Evolutionary conservation across 1,140 invertebrate genomes (phyloP).

Genomic region (Drosophila leontia): DNA sequence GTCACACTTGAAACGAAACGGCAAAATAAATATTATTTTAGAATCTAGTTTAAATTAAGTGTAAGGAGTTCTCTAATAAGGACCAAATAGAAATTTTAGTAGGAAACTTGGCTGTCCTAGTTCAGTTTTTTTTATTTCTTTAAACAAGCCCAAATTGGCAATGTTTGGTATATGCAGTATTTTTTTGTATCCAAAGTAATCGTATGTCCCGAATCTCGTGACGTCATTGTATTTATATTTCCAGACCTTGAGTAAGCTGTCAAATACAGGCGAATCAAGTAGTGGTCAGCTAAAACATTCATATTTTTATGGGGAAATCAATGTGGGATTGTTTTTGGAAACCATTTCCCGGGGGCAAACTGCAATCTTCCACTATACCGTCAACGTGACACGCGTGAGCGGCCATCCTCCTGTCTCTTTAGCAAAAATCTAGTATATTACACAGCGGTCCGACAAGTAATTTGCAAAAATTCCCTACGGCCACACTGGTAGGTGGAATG

Average conservation of each 20-base stretch:
- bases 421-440: slow-evolving; percentile 6
- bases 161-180: not conserved
- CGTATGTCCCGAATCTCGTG: not conserved
- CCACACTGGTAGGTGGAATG: slow-evolving; percentile 20
- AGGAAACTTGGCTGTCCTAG: too few relatives aligned
- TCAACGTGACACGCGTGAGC: slow-evolving; percentile 13
- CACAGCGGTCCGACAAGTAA: not conserved
- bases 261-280: not conserved
- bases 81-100: too few relatives aligned
- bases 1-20: not conserved
- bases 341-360: not conserved
- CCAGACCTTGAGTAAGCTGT: not conserved
- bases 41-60: too few relatives aligned
- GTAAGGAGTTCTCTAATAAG: too few relatives aligned
- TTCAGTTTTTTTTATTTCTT: too few relatives aligned
- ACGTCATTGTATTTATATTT: not conserved
- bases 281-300: not conserved
- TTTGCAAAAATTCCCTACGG: not conserved
- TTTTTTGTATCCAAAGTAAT: not conserved
- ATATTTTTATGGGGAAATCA: not conserved
- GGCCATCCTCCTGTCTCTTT: not conserved
- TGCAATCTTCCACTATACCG: not conserved
- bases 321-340: not conserved
- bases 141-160: not conserved
- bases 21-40: too few relatives aligned